Base-by-base conservation (phyloP, 2,888 invertebrate species). In the Urechis unicinctus region DNA sequence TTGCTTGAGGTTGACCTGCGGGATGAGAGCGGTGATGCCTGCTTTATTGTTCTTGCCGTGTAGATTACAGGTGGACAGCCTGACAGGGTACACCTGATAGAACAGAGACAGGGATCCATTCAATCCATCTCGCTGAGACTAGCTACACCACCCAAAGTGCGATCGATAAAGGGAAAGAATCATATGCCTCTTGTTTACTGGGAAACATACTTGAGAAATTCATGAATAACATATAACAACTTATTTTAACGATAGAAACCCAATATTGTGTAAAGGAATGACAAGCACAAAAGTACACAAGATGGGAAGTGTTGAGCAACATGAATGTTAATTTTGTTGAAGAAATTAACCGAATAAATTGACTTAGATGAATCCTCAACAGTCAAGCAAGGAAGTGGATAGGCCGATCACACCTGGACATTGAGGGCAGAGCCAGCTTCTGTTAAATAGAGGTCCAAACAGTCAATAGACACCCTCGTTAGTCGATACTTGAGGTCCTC, bases 401-500 rank as follows among this genome's bases (percentile, higher is more conserved):
- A 13, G 9, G 17, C 36, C 36, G 36, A 13, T 36, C 9, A 36
- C 17, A 86, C 85, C 89, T 91, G 91, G 1, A 91, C 80, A 72
- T 91, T 91, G 30, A 93, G 79, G 0, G 91, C 89, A 2, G 91
- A 89, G 45, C 90, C 90, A 36, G 85, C 83, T 77, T 97, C 97
- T 47, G 93, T 89, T 50, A 97, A 78, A 79, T 91, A 91, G 46
- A 98, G 82, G 78, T 95, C 92, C 1, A 97, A 56, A 24, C 70
- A 72, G 59, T 77, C 77, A 2, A 77, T 61, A 3, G 75, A 74
- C 9, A 70, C 63, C 47, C 97, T 83, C 4, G 90, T 88, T 88
- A 97, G 89, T 74, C 88, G 85, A 78, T 97, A 97, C 75, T 96
- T 97, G 56, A 96, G 86, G 66, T 89, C 88, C 68, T 89, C 88